Evolutionary conservation across 2,888 invertebrate genomes (phyloP).

Genomic region (Cheilosia grossa): DNA sequence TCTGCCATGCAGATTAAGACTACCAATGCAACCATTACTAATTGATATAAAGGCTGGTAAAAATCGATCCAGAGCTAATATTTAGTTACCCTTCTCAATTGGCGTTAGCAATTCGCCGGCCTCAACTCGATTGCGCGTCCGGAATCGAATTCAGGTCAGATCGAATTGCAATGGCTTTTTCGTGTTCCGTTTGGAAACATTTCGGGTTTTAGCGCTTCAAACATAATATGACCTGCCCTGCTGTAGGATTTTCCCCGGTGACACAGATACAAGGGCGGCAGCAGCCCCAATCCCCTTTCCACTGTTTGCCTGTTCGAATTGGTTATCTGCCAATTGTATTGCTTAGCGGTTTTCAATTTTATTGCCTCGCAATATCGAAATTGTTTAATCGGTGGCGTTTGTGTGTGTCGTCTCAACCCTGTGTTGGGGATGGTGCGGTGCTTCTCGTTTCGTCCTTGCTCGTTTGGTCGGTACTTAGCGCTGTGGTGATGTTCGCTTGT

Average conservation of each 20-base stretch:
- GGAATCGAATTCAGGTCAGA: constrained; percentile 66
- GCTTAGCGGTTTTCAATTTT: constrained; percentile 73
- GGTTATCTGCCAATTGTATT: constrained; percentile 73
- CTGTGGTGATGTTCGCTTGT: constrained; percentile 24
- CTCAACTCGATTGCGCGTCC: constrained; percentile 62
- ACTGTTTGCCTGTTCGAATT: constrained; percentile 58
- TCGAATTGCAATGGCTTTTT: constrained; percentile 66
- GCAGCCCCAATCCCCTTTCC: constrained; percentile 14
- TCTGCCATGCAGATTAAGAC: constrained; percentile 13
- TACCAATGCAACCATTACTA: constrained; percentile 23
- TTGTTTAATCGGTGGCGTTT: constrained; percentile 67
- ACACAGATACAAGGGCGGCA: constrained; percentile 38
- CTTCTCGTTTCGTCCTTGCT: constrained; percentile 43
- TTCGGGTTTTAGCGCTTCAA: constrained; percentile 5
- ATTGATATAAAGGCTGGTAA: constrained; percentile 11
- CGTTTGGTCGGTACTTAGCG: constrained; percentile 26
- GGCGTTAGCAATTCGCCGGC: constrained; percentile 27
- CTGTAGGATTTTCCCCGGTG: constrained; percentile 62
- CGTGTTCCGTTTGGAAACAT: constrained; percentile 38
- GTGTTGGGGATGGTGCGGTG: background rate
- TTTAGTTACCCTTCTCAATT: constrained; percentile 54
- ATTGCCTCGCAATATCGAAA: constrained; percentile 70
- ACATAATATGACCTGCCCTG: constrained; percentile 42
- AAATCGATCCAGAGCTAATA: constrained; percentile 70
- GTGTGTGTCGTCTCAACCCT: constrained; percentile 63